Evolutionary conservation across 2,888 invertebrate genomes (phyloP), one percentile per base, ranked within the genome.

Genomic region (Parnassius glacialis): DNA sequence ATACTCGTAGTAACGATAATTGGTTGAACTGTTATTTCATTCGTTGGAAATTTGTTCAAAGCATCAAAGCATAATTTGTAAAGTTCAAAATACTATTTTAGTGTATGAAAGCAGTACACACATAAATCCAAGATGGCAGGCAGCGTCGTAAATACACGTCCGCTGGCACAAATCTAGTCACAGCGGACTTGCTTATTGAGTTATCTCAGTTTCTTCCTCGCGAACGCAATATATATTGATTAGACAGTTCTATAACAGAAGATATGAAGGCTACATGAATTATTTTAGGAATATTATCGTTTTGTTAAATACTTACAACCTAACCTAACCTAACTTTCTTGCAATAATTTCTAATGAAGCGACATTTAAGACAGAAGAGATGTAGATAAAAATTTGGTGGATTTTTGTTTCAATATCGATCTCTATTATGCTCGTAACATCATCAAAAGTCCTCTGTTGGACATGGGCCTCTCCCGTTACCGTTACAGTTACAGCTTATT

Each of bases 181-280:
- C 65, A 64, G 57, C 61, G 65, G 66, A 60, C 65, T 48, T 60
- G 68, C 70, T 78, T 79, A 81, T 81, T 78, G 77, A 80, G 80
- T 82, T 81, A 80, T 70, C 70, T 64, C 65, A 75, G 74, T 74
- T 69, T 64, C 68, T 34, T 62, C 50, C 70, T 67, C 50, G 60
- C 48, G 54, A 53, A 64, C 52, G 51, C 43, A 48, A 61, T 56
- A 59, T 56, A 60, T 60, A 64, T 64, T 52, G 64, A 64, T 60
- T 50, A 54, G 10, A 53, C 55, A 56, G 47, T 47, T 51, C 43
- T 58, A 50, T 41, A 45, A 62, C 34, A 59, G n/a, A 34, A 48
- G 52, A 52, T 44, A 52, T 51, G 11, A 57, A 54, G n/a, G n/a
- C 52, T 53, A 13, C 13, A 45, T 11, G 3, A 45, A n/a, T 7